Evolutionary conservation across 2,113 vertebrate species (phyloP), one percentile per base, ranked within the genome.

Genomic region (Quiscalus mexicanus): DNA sequence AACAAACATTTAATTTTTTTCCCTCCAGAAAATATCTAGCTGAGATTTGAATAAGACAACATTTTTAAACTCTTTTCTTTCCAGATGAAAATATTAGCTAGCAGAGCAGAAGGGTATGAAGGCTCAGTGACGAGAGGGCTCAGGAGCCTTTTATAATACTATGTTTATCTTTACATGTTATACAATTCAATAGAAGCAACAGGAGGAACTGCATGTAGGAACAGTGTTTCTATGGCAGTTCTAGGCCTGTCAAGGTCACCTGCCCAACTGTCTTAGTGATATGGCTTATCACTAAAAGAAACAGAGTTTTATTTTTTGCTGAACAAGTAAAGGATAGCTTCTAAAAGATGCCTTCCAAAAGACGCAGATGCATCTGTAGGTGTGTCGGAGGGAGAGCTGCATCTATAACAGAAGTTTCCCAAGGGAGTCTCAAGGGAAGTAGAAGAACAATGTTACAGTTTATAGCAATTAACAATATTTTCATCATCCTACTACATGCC

Each of bases 161-260:
- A 9, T 65, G 15, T 44, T 60, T 52, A 19, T 67, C 19, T 91
- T 63, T 18, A 60, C 77, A n/a, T 58, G 22, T 33, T 45, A 13
- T 39, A 20, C 3, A 53, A 31, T 65, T 79, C 15, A 59, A 30
- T 8, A 23, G 33, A n/a, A 37, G 24, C 0, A 4, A 30, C 17
- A 52, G 33, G 41, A 49, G 3, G 12, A 13, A 28, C 7, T 67
- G 20, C 12, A 31, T 16, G 31, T 19, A 47, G 31, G 58, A 45
- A 52, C 0, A 0, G 2, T 55, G 8, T 56, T 62, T 55, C 31
- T 58, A 1, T 22, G 69, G 21, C 33, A 65, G 16, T 73, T 50
- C 25, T 35, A 68, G 55, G 2, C 28, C 24, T 53, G 10, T 22
- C 35, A 70, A 50, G 31, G n/a, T 33, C 35, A 67, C 18, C 7